phyloP scores from a whole-genome alignment of 1,140 invertebrate species.

The Anoplophora glabripennis region DNA sequence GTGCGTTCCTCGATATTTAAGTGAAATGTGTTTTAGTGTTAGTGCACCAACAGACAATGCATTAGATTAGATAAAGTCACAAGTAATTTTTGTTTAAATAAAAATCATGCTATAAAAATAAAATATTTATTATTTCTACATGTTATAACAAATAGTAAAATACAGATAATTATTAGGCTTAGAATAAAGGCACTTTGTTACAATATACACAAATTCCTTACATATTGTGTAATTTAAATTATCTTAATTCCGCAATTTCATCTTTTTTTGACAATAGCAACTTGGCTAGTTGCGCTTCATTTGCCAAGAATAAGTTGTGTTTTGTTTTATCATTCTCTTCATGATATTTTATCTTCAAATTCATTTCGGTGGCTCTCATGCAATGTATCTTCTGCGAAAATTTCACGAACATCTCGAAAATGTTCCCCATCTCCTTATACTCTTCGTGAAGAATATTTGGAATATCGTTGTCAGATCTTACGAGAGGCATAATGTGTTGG shows the following conservation, averaged over 20 bases:
- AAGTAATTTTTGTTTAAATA: too few relatives aligned
- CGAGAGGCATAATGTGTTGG: slow-evolving; percentile 58
- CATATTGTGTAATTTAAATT: slow-evolving; percentile 8
- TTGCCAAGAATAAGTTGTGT: slow-evolving; percentile 42
- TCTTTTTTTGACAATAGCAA: slow-evolving; percentile 32
- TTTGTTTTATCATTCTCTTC: slow-evolving; percentile 34
- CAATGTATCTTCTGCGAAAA: slow-evolving; percentile 58
- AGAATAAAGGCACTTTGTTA: not conserved
- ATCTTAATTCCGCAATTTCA: slow-evolving; percentile 20
- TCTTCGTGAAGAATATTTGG: slow-evolving; percentile 47
- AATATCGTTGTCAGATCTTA: slow-evolving; percentile 64
- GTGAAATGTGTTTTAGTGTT: too few relatives aligned
- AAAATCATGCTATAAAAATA: too few relatives aligned
- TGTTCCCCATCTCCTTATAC: slow-evolving; percentile 46
- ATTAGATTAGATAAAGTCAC: too few relatives aligned
- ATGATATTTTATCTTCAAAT: slow-evolving; percentile 60
- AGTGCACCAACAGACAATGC: too few relatives aligned
- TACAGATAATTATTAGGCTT: not conserved
- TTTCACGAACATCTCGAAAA: slow-evolving; percentile 65
- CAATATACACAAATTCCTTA: too few relatives aligned
- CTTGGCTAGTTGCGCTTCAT: slow-evolving; percentile 43
- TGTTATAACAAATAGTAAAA: not conserved
- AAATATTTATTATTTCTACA: not conserved
- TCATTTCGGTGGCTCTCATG: slow-evolving; percentile 71
- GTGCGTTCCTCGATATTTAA: too few relatives aligned